phyloP scores from a whole-genome alignment of 2,797 vertebrate species.

The Sebastes elongatus region DNA sequence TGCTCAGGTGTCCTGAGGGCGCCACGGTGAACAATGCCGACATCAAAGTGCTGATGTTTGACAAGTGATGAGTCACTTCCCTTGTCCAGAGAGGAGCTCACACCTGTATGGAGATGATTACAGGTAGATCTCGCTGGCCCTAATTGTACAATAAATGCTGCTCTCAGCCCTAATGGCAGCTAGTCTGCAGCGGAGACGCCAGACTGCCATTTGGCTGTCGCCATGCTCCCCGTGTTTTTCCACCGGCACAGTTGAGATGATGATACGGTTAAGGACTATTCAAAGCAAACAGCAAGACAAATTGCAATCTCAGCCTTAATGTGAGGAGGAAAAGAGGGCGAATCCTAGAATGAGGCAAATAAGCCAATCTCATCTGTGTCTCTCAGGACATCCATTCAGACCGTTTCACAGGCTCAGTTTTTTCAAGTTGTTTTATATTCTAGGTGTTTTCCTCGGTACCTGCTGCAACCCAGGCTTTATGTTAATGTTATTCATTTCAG shows the following conservation, averaged over 20 bases:
- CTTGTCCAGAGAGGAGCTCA: constrained; percentile 87
- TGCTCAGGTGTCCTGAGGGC: constrained; percentile 77
- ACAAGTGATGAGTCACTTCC: constrained; percentile 90
- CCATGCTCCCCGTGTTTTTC: constrained; percentile 89
- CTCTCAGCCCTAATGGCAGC: constrained; percentile 93
- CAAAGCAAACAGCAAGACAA: constrained; percentile 88
- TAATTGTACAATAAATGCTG: constrained; percentile 98
- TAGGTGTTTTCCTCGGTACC: constrained; percentile 20
- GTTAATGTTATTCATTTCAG: constrained; percentile 24
- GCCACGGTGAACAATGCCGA: constrained; percentile 78
- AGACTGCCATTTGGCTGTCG: constrained; percentile 94
- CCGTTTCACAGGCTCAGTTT: constrained; percentile 52
- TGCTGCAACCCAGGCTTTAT: constrained; percentile 28
- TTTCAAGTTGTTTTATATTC: constrained; percentile 40
- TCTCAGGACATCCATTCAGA: constrained; percentile 57
- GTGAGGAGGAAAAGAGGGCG: constrained; percentile 72
- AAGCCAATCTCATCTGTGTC: constrained; percentile 72
- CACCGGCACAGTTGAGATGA: constrained; percentile 86
- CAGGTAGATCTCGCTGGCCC: constrained; percentile 91
- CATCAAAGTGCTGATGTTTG: constrained; percentile 85
- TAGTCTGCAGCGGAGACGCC: constrained; percentile 91
- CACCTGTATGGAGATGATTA: constrained; percentile 96
- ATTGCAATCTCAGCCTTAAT: constrained; percentile 87
- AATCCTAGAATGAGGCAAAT: constrained; percentile 74
- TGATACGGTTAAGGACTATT: constrained; percentile 88